These are phyloP conservation scores for Miniopterus natalensis DNA, from an alignment of 2,113 vertebrate species.

Conservation along the genomic window DNA sequence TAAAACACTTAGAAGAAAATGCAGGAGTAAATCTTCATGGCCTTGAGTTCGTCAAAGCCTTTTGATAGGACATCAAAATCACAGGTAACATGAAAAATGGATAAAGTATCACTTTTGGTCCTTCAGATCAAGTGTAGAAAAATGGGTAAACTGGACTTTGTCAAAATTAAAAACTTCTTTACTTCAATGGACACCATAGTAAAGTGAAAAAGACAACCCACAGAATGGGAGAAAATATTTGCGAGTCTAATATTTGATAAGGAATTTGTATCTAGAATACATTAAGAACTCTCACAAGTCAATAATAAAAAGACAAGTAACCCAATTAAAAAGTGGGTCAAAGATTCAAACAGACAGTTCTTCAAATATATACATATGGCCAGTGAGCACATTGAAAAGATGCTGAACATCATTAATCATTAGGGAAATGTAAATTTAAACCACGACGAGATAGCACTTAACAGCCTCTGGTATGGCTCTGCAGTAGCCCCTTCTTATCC, in stretches of 20 bases:
- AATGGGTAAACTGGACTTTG: not conserved
- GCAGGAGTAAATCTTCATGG: not conserved
- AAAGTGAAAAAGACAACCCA: not conserved
- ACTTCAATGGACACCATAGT: not conserved
- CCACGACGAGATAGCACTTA: not conserved
- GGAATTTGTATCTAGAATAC: not conserved
- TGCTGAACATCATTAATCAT: not conserved
- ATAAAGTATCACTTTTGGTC: not conserved
- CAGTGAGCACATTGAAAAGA: not conserved
- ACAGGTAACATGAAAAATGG: not conserved
- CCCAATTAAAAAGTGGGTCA: not conserved
- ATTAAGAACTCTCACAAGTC: not conserved
- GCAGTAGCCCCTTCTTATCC: not conserved
- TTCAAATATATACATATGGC: not conserved
- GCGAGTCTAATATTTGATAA: not conserved
- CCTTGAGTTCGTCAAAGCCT: not conserved
- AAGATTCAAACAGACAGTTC: not conserved
- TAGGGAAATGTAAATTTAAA: conserved; percentile 13
- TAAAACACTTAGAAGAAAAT: not conserved
- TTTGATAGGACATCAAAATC: not conserved
- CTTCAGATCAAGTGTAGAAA: not conserved
- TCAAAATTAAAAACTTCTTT: not conserved
- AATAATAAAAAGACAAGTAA: not conserved
- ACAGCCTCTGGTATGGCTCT: not conserved
- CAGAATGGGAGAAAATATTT: not conserved